phyloP scores from a whole-genome alignment of 2,888 invertebrate species.

The Cyrtodaria siliqua region DNA sequence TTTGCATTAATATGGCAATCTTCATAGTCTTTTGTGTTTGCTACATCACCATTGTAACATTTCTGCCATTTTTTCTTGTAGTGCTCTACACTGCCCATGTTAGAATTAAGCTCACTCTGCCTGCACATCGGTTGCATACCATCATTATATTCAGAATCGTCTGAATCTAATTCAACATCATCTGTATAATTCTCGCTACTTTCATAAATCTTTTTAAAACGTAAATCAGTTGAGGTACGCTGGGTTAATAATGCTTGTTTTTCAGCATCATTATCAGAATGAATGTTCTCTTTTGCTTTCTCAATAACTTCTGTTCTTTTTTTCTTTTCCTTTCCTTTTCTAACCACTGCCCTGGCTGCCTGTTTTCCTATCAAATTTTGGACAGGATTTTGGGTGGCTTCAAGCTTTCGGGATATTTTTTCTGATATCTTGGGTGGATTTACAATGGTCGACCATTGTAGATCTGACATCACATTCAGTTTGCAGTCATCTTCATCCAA shows the following conservation, averaged over 20 bases:
- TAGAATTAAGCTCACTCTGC: background rate
- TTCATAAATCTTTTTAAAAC: background rate
- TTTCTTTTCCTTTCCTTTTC: background rate
- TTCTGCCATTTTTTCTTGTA: background rate
- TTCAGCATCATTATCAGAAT: background rate
- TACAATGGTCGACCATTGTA: background rate
- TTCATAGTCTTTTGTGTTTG: too few species aligned
- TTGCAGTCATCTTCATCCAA: background rate
- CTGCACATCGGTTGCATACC: too few species aligned
- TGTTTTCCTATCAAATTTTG: background rate
- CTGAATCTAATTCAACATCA: background rate
- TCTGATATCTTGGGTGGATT: too few species aligned
- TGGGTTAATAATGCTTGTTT: constrained; percentile 17
- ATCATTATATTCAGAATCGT: background rate
- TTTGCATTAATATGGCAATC: too few species aligned
- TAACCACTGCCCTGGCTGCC: too few species aligned
- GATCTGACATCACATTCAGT: background rate
- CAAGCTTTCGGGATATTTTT: background rate
- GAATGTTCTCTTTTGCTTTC: background rate
- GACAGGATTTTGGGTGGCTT: constrained; percentile 5
- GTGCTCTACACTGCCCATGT: background rate
- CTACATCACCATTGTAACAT: too few species aligned
- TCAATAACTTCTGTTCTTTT: background rate
- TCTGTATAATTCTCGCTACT: background rate
- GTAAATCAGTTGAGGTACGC: constrained; percentile 4